These are phyloP conservation scores for Diadumene lineata DNA, from an alignment of 92 coral and sea anemone genomes.

Conservation along the genomic window DNA sequence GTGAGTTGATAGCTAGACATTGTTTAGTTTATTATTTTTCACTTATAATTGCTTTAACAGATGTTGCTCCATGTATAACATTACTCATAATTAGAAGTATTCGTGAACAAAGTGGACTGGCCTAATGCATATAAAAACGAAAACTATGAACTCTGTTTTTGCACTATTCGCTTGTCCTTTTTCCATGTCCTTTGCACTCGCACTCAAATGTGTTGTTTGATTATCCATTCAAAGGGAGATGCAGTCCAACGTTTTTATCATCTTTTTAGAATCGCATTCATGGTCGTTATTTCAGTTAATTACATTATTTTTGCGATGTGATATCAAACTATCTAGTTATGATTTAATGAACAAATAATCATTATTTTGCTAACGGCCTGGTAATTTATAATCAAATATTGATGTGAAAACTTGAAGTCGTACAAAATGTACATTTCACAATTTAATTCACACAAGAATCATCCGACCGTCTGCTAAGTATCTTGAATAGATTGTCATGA, in stretches of 20 bases:
- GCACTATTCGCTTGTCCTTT: background rate
- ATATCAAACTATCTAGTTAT: background rate
- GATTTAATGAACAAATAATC: background rate
- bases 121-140: background rate
- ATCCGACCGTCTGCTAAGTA: no score
- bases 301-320: background rate
- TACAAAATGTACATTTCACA: no score
- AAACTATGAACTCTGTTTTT: background rate
- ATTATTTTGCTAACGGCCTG: background rate
- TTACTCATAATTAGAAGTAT: background rate
- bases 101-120: background rate
- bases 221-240: no score
- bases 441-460: no score
- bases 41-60: slow-evolving; percentile 67
- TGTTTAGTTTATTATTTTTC: slow-evolving; percentile 70
- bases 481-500: no score
- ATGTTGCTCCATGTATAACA: slow-evolving; percentile 19
- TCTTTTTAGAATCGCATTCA: background rate
- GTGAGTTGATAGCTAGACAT: slow-evolving; percentile 63
- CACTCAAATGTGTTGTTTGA: no score
- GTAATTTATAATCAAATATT: background rate
- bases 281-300: background rate
- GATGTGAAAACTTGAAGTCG: no score
- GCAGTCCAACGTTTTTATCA: no score
- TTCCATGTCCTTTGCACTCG: no score